Evolutionary conservation across 2,113 vertebrate genomes (phyloP), one percentile per base, ranked within the genome.

Genomic region (Antigone vipio): DNA sequence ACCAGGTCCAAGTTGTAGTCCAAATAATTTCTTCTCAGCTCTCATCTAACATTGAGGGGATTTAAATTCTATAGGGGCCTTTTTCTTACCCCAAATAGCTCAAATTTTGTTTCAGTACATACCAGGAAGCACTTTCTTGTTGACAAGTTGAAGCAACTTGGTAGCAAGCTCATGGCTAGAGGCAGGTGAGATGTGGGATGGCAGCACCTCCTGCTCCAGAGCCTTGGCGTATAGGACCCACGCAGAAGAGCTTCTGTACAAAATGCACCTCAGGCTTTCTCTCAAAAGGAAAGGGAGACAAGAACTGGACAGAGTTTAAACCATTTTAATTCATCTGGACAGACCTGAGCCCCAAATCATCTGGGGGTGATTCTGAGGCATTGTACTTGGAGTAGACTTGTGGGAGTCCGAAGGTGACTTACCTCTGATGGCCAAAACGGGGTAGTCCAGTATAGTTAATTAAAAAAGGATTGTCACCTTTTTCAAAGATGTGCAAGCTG

Each of bases 121-220:
- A 69, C 34, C 12, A n/a, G 14, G 50, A 89, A 55, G 12, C n/a
- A 38, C 30, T 47, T 42, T 14, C 26, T 59, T 80, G 38, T 69
- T 9, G 23, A 58, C 11, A 24, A 6, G 5, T 67, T 55, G 40
- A 73, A 47, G 20, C 35, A 79, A 53, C 13, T 50, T 80, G 19
- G 22, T 42, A 80, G 29, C 11, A 44, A 80, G 50, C 34, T 66
- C 20, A 12, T n/a, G n/a, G 27, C 22, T 42, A 35, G 9, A 5
- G 8, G 9, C 3, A 5, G 12, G 44, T 23, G 38, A 17, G 6
- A 55, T 2, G 1, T 26, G 38, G 29, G 15, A 55, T 0, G 1
- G 18, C 11, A 85, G 62, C 27, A 45, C 9, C 20, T 91, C 44
- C 35, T 78, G 38, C 34, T 53, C 62, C 20, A 66, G 16, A 26